These are phyloP conservation scores for Larimichthys polyactis DNA, from an alignment of 2,113 vertebrate species.

Conservation along the genomic window DNA sequence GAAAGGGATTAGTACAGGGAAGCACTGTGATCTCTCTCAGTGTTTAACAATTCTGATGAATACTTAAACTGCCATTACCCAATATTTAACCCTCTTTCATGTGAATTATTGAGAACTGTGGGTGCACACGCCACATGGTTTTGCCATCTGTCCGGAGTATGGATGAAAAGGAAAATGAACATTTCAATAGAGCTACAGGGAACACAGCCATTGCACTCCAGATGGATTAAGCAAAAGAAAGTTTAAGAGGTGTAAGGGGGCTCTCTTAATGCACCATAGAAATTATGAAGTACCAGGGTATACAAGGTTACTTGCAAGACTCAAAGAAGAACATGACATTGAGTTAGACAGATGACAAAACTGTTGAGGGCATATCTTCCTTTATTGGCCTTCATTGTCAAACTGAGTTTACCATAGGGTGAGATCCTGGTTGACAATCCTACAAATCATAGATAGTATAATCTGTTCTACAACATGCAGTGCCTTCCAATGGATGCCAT, in stretches of 20 bases:
- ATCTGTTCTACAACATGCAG: constrained; percentile 1
- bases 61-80: constrained; percentile 60
- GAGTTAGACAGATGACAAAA: constrained; percentile 29
- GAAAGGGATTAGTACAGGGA: constrained; percentile 19
- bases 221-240: constrained; percentile 48
- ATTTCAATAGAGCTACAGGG: constrained; percentile 50
- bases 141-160: constrained; percentile 75
- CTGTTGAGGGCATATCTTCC: constrained; percentile 5
- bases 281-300: constrained; percentile 14
- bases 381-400: constrained; percentile 28
- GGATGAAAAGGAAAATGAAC: constrained; percentile 51
- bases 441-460: constrained; percentile 19
- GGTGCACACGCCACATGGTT: constrained; percentile 70
- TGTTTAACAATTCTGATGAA: constrained; percentile 51
- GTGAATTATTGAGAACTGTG: constrained; percentile 71
- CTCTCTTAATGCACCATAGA: constrained; percentile 5
- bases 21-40: background rate
- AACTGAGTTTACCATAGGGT: constrained; percentile 18
- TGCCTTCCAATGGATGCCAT: background rate
- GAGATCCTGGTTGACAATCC: constrained; percentile 25
- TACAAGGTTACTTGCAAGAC: constrained; percentile 25
- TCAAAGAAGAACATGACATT: constrained; percentile 21
- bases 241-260: constrained; percentile 17
- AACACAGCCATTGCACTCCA: constrained; percentile 42
- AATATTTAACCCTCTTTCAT: constrained; percentile 70